Base-by-base conservation (phyloP, 2,888 invertebrate genomes). In the Drosophila barbarae region DNA sequence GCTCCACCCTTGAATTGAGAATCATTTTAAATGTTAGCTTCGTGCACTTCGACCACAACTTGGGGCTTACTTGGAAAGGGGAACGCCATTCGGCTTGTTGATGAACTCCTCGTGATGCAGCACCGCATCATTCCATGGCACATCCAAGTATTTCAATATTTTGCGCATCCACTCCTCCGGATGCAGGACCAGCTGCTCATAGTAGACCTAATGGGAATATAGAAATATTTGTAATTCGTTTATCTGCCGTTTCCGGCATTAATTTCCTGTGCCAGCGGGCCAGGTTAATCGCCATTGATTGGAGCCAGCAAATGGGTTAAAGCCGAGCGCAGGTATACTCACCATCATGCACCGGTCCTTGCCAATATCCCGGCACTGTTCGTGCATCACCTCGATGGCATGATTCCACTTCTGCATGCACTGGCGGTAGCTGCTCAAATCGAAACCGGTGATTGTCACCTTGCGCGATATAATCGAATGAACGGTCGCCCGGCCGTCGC, bases 381-480 rank as follows among this genome's bases (percentile, higher is more conserved):
- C 93, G 90, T 96, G 94, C 99, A 99, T 99, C 67, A 95, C 92
- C 90, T 95, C 94, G 88, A 97, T 96, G 38, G 98, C 98, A 87
- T 94, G 94, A 91, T 98, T 99, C 99, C 99, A 99, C 90, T 98
- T 98, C 80, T 92, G 93, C 91, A 99, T 91, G 90, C 98, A 98
- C 90, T 98, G 97, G 70, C 97, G 93, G 90, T 97, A 98, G 90
- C 95, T 96, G 78, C 93, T 93, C 90, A 99, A 91, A 91, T 99
- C 98, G 91, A 99, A 99, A 46, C 98, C 98, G 86, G 91, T 88
- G 82, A 90, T 88, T 67, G 90, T 90, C 85, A 95, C 96, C 93
- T 98, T 96, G 83, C 99, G 92, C 52, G 96, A 95, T 87, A 99
- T 98, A 89, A 99, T 98, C 72, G 98, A 99, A 91, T 99, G 98